Evolutionary conservation across 2,113 vertebrate genomes (phyloP), one percentile per base, ranked within the genome.

Genomic region (Rhinopomastus cyanomelas): DNA sequence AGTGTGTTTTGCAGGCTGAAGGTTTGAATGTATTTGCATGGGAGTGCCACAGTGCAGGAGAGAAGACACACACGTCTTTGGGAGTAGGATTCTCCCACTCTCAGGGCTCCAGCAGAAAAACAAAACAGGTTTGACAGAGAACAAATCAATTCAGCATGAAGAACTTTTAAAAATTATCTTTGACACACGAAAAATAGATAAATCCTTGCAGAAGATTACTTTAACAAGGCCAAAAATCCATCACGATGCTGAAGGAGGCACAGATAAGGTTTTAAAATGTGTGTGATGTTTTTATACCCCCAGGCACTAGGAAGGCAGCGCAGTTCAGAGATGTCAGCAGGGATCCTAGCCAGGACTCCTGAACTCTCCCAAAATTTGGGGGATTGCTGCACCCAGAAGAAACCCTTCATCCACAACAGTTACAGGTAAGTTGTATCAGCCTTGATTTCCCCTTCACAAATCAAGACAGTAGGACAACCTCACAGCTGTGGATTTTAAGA

Each of bases 121-220:
- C 66, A 91, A 87, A 92, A 82, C 75, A 77, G 68, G 87, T 90
- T 91, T 95, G 91, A 93, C 84, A 69, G 81, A 69, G 66, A 89
- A 26, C 53, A 78, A 90, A 88, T 94, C 81, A 91, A 94, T 76
- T 91, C 71, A 66, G 83, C 90, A 81, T 61, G 77, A 84, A 76
- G 60, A 44, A 53, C 42, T 76, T 19, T 17, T 67, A 85, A 66
- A 66, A 72, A 65, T 25, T 36, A 53, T 57, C 83, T 87, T 36
- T 88, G 74, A 88, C 88, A 92, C 34, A 65, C 0, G 0, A 90
- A 92, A 94, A 93, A 81, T 29, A 94, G 68, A 89, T 78, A 84
- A 92, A 81, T 79, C 85, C 61, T 84, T 29, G 1, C 36, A 34
- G 44, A 82, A 90, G 80, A 94, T 81, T 42, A 30, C 49, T 90